A percentile compares a stretch with the other conserved stretches of the same genome.
These are phyloP conservation scores for Tryphoninae sp. DNA, from an alignment of 2,888 invertebrate genomes.

Conservation along the genomic window DNA sequence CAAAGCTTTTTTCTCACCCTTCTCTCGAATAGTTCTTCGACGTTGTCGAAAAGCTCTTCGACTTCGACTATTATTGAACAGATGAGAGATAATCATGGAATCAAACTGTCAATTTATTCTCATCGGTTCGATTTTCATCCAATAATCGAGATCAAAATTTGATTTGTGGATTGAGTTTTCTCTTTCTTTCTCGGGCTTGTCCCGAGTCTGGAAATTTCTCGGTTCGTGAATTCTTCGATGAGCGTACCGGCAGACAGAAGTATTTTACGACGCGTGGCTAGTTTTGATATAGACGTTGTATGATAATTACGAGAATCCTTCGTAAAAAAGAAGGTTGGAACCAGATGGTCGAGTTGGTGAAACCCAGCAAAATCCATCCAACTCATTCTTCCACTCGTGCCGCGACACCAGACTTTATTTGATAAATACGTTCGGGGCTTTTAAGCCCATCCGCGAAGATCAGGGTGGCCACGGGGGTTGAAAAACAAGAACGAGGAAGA, in stretches of 20 bases:
- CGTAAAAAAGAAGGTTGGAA: slow-evolving; percentile 49
- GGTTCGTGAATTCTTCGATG: too few species aligned
- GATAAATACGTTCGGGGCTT: slow-evolving; percentile 60
- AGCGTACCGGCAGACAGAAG: too few species aligned
- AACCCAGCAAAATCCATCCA: slow-evolving; percentile 31
- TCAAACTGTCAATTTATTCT: background rate
- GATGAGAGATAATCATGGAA: too few species aligned
- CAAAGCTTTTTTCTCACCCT: slow-evolving; percentile 34
- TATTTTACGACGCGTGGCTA: too few species aligned
- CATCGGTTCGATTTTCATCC: background rate
- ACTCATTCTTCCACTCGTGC: slow-evolving; percentile 2
- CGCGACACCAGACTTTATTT: slow-evolving; percentile 56
- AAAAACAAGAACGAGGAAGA: slow-evolving; percentile 20
- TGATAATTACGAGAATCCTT: slow-evolving; percentile 12
- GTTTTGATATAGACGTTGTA: background rate
- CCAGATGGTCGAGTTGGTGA: slow-evolving; percentile 50
- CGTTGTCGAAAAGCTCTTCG: slow-evolving; percentile 2
- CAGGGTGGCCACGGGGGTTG: background rate
- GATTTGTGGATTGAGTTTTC: too few species aligned
- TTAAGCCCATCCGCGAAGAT: slow-evolving; percentile 50
- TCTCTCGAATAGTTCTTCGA: slow-evolving; percentile 14
- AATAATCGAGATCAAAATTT: too few species aligned
- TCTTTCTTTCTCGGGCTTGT: too few species aligned
- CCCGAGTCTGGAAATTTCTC: too few species aligned
- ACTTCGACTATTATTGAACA: background rate